Evolutionary conservation across 64 coral and sea anemone genomes (phyloP), one percentile per base, ranked within the genome.

Genomic region (Pachyseris speciosa): DNA sequence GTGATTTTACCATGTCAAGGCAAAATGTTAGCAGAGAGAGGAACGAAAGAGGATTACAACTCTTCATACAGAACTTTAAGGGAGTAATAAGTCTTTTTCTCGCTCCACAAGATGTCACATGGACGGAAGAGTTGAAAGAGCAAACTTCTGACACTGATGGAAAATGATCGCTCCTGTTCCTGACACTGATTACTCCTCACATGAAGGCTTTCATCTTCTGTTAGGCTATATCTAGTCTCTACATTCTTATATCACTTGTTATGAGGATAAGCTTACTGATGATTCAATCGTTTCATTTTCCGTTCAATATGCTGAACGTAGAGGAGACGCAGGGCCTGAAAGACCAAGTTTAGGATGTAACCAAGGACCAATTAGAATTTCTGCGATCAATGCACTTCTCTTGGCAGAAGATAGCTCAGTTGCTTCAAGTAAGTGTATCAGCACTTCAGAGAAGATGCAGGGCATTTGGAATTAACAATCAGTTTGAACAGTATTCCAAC

Each of bases 371-470:
- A 68, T 28, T 69, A 20, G 65, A 86, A 42, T 31, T 69, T 59
- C 19, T 83, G 40, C 61, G 88, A 27, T 86, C 88, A 11, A 11
- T 55, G 51, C 51, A 55, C 16, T 96, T 96, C 69, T 83, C 89
- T 9, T 96, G 94, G 74, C 41, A 86, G 31, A 95, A 87, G 78
- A 91, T 95, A 41, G 79, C 87, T 45, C 39, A 69, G 10, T 34
- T 87, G 22, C 83, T 86, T 86, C 64, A 86, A 38, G 64, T 69
- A 39, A 86, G 83, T 47, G 63, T 95, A 25, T 86, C 93, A 16
- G 90, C 87, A 0, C 53, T 91, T 85, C 87, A 89, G 30, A 61
- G 93, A 78, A 36, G 87, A 36, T 58, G 88, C 0, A 64, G 45
- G 26, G 48, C 85, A 37, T 87, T 83, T 81, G 59, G 94, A 71